phyloP scores from a whole-genome alignment of 2,797 vertebrate genomes.

The Argyrosomus regius region DNA sequence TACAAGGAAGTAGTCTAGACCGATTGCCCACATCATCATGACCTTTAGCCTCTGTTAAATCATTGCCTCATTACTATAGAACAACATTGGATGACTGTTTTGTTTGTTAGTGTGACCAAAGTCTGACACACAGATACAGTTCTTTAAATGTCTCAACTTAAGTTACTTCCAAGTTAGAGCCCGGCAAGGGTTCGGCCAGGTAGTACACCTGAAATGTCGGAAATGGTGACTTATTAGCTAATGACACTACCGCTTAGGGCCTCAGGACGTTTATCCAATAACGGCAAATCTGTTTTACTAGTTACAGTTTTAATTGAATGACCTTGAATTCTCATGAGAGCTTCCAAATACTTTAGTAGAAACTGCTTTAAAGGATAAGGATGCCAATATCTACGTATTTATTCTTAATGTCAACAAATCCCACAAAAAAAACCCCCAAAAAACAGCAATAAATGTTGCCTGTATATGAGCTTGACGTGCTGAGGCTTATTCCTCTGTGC shows the following conservation, averaged over 20 bases:
- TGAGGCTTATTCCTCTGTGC: neutral
- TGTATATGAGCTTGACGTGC: neutral
- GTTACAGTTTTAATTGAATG: slow-evolving; percentile 56
- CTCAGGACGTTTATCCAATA: slow-evolving; percentile 55
- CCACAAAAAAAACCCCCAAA: neutral
- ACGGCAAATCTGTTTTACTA: slow-evolving; percentile 55
- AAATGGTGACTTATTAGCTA: slow-evolving; percentile 58
- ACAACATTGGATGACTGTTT: neutral
- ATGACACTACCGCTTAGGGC: slow-evolving; percentile 31
- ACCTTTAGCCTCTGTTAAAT: slow-evolving; percentile 26
- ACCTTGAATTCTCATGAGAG: slow-evolving; percentile 47
- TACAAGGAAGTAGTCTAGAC: slow-evolving; percentile 27
- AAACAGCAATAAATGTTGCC: neutral
- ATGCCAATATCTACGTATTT: neutral
- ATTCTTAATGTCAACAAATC: too few species aligned
- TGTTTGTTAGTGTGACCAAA: neutral
- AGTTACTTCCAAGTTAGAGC: neutral
- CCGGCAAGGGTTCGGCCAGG: neutral
- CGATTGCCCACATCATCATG: slow-evolving; percentile 27
- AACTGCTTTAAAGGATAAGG: slow-evolving; percentile 6
- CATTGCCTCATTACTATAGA: neutral
- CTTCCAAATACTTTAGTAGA: slow-evolving; percentile 1
- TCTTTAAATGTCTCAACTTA: neutral
- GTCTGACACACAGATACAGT: neutral
- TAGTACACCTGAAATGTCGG: slow-evolving; percentile 5